Percentiles rank a stretch among this genome's conserved stretches.
Conservation (phyloP, 2,888 invertebrate genomes). For the Acheta domesticus region DNA sequence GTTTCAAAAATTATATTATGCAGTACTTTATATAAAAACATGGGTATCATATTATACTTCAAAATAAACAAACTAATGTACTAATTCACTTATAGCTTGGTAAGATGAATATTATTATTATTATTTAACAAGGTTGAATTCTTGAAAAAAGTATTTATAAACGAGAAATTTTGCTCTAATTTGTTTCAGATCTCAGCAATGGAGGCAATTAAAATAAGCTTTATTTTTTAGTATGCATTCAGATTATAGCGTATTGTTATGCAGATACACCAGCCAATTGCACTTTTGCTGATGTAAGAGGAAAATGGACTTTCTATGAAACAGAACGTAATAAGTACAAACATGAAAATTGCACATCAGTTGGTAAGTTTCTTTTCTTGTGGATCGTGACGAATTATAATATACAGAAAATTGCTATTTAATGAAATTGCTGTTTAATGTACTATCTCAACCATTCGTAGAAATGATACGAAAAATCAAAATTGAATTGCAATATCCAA, state of each 20-base stretch:
- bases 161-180: too few relatives aligned
- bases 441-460: conserved; percentile 25
- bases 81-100: too few relatives aligned
- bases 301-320: conserved; percentile 44
- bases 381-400: neutral
- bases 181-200: too few relatives aligned
- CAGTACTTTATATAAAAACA: too few relatives aligned
- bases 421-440: neutral
- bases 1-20: too few relatives aligned
- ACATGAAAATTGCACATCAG: conserved; percentile 36
- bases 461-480: conserved; percentile 37
- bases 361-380: conserved; percentile 31
- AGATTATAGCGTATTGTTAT: neutral
- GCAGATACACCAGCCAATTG: conserved; percentile 46
- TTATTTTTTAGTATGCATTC: neutral
- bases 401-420: neutral
- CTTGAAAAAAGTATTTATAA: too few relatives aligned
- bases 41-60: too few relatives aligned
- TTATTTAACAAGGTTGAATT: too few relatives aligned
- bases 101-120: too few relatives aligned
- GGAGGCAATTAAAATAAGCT: too few relatives aligned
- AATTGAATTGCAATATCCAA: conserved; percentile 47
- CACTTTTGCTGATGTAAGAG: conserved; percentile 43
- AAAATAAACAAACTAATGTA: too few relatives aligned
- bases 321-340: conserved; percentile 39